These are phyloP conservation scores for Cyanoliseus patagonus DNA, from an alignment of 2,113 vertebrate genomes.

Conservation along the genomic window DNA sequence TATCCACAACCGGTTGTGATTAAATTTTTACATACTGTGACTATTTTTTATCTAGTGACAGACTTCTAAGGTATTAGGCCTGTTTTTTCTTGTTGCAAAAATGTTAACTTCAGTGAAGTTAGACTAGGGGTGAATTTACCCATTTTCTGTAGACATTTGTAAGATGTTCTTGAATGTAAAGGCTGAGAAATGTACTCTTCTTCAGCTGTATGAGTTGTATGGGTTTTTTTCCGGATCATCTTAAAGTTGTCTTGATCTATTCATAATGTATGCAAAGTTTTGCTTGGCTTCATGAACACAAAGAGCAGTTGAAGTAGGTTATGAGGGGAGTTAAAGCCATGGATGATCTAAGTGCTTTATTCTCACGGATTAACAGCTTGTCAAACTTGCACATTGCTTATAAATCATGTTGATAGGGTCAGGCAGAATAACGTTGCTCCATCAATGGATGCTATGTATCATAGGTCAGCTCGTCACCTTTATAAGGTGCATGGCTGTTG, in stretches of 20 bases:
- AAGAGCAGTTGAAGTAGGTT: background rate
- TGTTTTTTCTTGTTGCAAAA: slow-evolving; percentile 33
- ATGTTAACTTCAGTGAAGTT: slow-evolving; percentile 66
- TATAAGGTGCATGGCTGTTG: slow-evolving; percentile 62
- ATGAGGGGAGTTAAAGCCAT: background rate
- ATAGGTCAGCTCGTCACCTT: slow-evolving; percentile 60
- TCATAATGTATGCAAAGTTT: background rate
- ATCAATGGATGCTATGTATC: slow-evolving; percentile 44
- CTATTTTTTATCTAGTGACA: slow-evolving; percentile 10
- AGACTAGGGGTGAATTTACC: slow-evolving; percentile 10
- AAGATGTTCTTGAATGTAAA: slow-evolving; percentile 59
- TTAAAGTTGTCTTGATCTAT: background rate
- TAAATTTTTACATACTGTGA: slow-evolving; percentile 28
- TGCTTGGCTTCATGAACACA: slow-evolving; percentile 25
- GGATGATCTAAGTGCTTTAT: background rate
- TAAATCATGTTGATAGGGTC: background rate
- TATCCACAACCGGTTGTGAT: background rate
- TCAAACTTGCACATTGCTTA: slow-evolving; percentile 31
- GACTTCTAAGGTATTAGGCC: slow-evolving; percentile 15
- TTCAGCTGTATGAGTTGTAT: slow-evolving; percentile 1
- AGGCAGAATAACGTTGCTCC: slow-evolving; percentile 26
- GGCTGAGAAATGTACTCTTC: slow-evolving; percentile 31
- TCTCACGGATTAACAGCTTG: background rate
- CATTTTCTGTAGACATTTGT: slow-evolving; percentile 39
- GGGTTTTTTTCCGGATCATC: background rate